phyloP scores from a whole-genome alignment of 2,797 vertebrate genomes.

The Anas georgica region DNA sequence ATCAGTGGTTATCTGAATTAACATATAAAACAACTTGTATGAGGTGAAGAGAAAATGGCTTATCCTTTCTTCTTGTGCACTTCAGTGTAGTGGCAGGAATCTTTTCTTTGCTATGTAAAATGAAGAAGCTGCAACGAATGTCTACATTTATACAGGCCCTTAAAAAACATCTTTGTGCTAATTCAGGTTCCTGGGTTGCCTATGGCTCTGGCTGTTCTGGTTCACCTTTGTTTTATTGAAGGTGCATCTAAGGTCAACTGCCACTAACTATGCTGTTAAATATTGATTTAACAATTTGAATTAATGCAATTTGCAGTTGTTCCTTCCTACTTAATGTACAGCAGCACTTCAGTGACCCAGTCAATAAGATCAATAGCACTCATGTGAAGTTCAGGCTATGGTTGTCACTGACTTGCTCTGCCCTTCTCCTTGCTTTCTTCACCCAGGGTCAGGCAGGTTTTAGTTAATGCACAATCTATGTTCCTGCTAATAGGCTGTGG shows the following conservation, averaged over 20 bases:
- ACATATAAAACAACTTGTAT: background rate
- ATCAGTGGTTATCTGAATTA: background rate
- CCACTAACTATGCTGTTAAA: conserved; percentile 70
- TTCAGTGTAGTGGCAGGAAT: background rate
- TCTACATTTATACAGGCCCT: background rate
- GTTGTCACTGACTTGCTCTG: background rate
- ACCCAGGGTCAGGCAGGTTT: background rate
- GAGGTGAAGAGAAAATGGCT: background rate
- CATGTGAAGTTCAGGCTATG: background rate
- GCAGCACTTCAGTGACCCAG: conserved; percentile 61
- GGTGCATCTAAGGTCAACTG: conserved; percentile 63
- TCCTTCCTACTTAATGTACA: conserved; percentile 66
- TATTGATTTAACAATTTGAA: conserved; percentile 78
- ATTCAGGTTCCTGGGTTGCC: conserved; percentile 45
- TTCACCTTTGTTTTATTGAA: conserved; percentile 73
- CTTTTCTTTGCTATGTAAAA: background rate
- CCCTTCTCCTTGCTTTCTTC: background rate
- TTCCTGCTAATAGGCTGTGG: background rate
- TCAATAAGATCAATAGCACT: conserved; percentile 73
- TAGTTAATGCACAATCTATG: background rate
- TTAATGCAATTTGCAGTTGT: conserved; percentile 75
- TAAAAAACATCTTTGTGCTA: background rate
- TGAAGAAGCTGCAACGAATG: background rate
- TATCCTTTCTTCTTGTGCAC: background rate
- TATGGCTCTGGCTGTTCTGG: conserved; percentile 25